phyloP scores from a whole-genome alignment of 2,888 invertebrate species.

The Schizaphis graminum region DNA sequence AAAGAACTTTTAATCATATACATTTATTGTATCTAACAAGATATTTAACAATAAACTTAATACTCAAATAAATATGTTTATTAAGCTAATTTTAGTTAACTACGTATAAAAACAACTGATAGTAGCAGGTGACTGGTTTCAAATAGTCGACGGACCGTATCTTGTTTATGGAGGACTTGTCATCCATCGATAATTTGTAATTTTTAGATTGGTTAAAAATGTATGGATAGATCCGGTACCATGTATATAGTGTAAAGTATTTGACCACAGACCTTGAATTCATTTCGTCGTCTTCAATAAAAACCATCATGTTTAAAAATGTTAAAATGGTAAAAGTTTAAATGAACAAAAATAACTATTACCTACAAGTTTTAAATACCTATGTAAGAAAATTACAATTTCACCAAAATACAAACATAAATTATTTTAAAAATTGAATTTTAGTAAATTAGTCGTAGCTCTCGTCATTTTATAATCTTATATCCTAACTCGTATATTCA shows the following conservation, averaged over 20 bases:
- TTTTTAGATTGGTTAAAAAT: conserved; percentile 40
- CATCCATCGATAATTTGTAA: conserved; percentile 61
- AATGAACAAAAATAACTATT: neutral
- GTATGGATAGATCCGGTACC: conserved; percentile 35
- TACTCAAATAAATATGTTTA: neutral
- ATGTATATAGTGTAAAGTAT: conserved; percentile 22
- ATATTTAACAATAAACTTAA: neutral
- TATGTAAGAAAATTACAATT: neutral
- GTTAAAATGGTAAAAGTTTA: neutral
- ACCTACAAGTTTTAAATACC: neutral
- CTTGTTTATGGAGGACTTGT: conserved; percentile 52
- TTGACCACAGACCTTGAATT: conserved; percentile 54
- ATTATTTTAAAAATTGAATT: neutral
- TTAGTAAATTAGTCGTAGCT: neutral
- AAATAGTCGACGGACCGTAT: conserved; percentile 49
- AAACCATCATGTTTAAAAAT: neutral
- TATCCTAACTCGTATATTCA: neutral
- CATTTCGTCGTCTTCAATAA: neutral
- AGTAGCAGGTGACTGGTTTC: conserved; percentile 17
- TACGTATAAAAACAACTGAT: neutral
- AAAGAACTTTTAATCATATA: neutral
- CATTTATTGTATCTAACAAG: neutral
- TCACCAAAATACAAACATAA: neutral
- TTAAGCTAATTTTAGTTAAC: neutral
- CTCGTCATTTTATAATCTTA: neutral